Percentiles rank a stretch among this genome's conserved stretches.
Evolutionary conservation across 2,113 vertebrate species (phyloP).

Genomic region (Antechinus stuartii): DNA sequence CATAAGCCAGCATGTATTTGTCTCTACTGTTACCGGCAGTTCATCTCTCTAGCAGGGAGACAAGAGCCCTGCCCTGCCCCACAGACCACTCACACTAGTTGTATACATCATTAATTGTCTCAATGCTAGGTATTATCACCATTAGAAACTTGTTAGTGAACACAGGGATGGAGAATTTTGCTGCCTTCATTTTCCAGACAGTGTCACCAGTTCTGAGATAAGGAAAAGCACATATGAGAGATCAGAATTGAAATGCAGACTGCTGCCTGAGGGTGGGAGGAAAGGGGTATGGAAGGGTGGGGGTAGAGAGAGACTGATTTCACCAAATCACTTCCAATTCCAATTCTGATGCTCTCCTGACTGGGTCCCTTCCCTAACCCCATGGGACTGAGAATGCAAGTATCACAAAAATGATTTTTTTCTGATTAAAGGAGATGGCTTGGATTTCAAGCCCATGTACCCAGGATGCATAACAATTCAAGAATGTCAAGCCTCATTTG

Average conservation of each 20-base stretch:
- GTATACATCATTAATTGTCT: conserved; percentile 14
- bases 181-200: not conserved
- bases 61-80: not conserved
- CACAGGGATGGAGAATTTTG: conserved; percentile 6
- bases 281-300: too few relatives aligned
- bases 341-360: conserved; percentile 12
- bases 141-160: conserved; percentile 45
- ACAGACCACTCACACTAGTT: not conserved
- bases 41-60: rapidly evolving
- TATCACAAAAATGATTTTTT: conserved; percentile 58
- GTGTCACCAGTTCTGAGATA: conserved; percentile 34
- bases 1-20: not conserved
- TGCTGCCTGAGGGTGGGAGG: not conserved
- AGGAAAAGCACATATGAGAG: conserved; percentile 49
- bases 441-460: conserved; percentile 15
- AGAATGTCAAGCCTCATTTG: conserved; percentile 56
- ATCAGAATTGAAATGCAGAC: conserved; percentile 13
- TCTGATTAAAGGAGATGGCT: conserved; percentile 61
- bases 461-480: conserved; percentile 42
- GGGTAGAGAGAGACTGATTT: not conserved
- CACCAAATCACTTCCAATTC: not conserved
- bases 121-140: conserved; percentile 50
- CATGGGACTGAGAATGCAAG: conserved; percentile 10
- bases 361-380: conserved; percentile 44
- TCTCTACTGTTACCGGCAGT: not conserved